phyloP scores from a whole-genome alignment of 1,140 invertebrate genomes.

The Spodoptera litura region DNA sequence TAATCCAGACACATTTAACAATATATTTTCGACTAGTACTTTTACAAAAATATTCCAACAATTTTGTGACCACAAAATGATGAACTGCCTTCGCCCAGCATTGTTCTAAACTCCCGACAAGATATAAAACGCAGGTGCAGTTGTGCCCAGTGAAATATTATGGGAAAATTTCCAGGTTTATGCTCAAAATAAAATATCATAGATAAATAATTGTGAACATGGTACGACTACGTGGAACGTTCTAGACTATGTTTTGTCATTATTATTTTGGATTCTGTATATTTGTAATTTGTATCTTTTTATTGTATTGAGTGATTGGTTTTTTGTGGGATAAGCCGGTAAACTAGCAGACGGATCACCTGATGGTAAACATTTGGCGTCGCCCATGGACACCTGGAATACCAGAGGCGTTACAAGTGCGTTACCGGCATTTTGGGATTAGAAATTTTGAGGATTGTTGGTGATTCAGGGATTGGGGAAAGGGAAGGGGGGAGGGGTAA shows the following conservation, averaged over 20 bases:
- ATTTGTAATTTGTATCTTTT: slow-evolving; percentile 25
- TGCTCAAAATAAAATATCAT: slow-evolving; percentile 34
- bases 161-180: slow-evolving; percentile 27
- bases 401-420: too few species aligned
- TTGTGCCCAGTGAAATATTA: slow-evolving; percentile 26
- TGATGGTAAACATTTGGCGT: too few species aligned
- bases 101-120: slow-evolving; percentile 28
- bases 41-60: slow-evolving; percentile 3
- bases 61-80: slow-evolving; percentile 1
- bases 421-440: too few species aligned
- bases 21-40: neutral
- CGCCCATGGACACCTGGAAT: too few species aligned
- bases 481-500: too few species aligned
- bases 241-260: slow-evolving; percentile 2
- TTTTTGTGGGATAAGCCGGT: neutral
- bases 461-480: too few species aligned
- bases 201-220: slow-evolving; percentile 34
- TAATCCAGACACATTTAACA: neutral
- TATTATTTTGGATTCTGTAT: neutral
- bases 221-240: neutral
- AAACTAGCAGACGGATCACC: too few species aligned
- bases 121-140: slow-evolving; percentile 27
- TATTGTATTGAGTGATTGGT: neutral
- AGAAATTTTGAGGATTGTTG: too few species aligned
- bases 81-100: slow-evolving; percentile 3